These are phyloP conservation scores for Ommatoiulus sabulosus DNA, from an alignment of 2,888 invertebrate species.

Conservation along the genomic window DNA sequence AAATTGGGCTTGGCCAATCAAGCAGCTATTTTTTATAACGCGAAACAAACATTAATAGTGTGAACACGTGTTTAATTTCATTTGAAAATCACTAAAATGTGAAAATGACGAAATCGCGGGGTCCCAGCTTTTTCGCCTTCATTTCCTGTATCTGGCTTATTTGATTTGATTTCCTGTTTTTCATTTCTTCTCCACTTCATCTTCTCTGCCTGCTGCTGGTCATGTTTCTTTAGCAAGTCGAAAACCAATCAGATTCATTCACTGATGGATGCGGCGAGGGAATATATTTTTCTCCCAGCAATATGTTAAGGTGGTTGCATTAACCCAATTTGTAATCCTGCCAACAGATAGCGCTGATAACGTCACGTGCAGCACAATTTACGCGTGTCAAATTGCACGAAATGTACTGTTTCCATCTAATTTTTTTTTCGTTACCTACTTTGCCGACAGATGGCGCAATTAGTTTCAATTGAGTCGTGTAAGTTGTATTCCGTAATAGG, in stretches of 20 bases:
- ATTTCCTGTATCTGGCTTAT: slow-evolving; percentile 17
- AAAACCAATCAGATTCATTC: slow-evolving; percentile 34
- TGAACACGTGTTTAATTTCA: slow-evolving; percentile 10
- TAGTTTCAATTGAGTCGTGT: too few species aligned
- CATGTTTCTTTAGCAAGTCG: neutral
- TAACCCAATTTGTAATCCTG: neutral
- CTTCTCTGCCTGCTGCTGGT: neutral
- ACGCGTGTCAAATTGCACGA: too few species aligned
- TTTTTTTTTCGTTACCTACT: too few species aligned
- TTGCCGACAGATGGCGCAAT: too few species aligned
- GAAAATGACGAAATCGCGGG: neutral
- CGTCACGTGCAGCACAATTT: too few species aligned
- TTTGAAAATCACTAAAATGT: neutral
- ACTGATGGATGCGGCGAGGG: neutral
- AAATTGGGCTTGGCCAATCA: neutral
- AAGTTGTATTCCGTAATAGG: too few species aligned
- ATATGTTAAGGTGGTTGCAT: neutral
- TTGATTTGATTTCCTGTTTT: slow-evolving; percentile 40
- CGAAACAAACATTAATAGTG: neutral
- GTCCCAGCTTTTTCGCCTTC: slow-evolving; percentile 22
- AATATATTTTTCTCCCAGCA: neutral
- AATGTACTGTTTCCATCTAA: too few species aligned
- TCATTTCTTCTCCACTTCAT: slow-evolving; percentile 8
- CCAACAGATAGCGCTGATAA: too few species aligned
- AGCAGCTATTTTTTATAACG: neutral